Base-by-base conservation (phyloP, 35 echinoderm and acorn worm species). In the Eucidaris tribuloides region DNA sequence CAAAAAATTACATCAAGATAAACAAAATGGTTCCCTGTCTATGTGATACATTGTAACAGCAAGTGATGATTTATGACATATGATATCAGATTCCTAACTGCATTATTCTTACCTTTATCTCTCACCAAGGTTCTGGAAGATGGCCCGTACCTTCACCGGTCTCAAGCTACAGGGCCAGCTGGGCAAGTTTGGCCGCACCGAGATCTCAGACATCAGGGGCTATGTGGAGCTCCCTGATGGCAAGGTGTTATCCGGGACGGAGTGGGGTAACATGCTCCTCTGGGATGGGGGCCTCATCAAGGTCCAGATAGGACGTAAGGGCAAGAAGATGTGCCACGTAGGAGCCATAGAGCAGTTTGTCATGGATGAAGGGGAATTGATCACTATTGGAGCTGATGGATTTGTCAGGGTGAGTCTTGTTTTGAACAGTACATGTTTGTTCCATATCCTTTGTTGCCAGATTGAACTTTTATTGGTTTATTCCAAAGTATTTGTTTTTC, bases 71-170 rank as follows among this genome's bases (percentile, higher is more conserved):
- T n/a, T n/a, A n/a, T n/a, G n/a, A n/a, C n/a, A n/a, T n/a, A n/a
- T n/a, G n/a, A n/a, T n/a, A n/a, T n/a, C n/a, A n/a, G n/a, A n/a
- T n/a, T n/a, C n/a, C n/a, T n/a, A n/a, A n/a, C n/a, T n/a, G n/a
- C n/a, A n/a, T n/a, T n/a, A n/a, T n/a, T n/a, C n/a, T n/a, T n/a
- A n/a, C n/a, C n/a, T n/a, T n/a, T n/a, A n/a, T n/a, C n/a, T n/a
- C n/a, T n/a, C n/a, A n/a, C n/a, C n/a, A 54, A 99, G 96, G 29
- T 99, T 99, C 80, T 99, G 96, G 94, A 99, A 99, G 80, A 99
- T 99, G 96, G 94, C 96, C 17, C 33, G 55, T 36, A 99, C 96
- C 22, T 99, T 99, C 65, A 99, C 96, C 14, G 96, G 96, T 46
- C 80, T 99, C 20, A 99, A 99, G 34, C 96, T 99, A 0, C 96